Percentiles rank a stretch among this genome's conserved stretches.
Conservation (phyloP, 2,888 invertebrate genomes). For the Neuroscelio doddi region DNA sequence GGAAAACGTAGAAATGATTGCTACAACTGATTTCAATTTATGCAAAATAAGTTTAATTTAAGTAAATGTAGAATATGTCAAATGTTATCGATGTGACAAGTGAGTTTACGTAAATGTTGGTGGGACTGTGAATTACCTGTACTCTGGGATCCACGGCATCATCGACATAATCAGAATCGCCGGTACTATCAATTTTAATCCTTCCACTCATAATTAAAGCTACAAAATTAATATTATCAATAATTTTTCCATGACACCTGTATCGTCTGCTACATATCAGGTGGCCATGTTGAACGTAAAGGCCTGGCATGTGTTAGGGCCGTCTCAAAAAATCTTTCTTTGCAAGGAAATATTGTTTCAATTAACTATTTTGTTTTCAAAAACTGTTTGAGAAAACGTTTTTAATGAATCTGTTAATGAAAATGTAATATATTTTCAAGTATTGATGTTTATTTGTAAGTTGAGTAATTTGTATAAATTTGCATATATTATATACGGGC, state of each 20-base stretch:
- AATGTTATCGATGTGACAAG: slow-evolving; percentile 17
- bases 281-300: slow-evolving; percentile 66
- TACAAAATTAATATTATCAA: slow-evolving; percentile 60
- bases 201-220: slow-evolving; percentile 54
- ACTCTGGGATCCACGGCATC: slow-evolving; percentile 88
- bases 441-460: too few species aligned
- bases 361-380: too few species aligned
- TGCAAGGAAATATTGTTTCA: too few species aligned
- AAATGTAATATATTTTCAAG: too few species aligned
- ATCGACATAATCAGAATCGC: slow-evolving; percentile 64
- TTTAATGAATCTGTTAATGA: too few species aligned
- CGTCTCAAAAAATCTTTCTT: slow-evolving; percentile 26
- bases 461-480: too few species aligned
- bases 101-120: too few species aligned
- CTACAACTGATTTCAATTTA: neutral
- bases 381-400: too few species aligned
- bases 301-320: slow-evolving; percentile 40
- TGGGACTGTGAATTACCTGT: slow-evolving; percentile 76
- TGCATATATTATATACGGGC: too few species aligned
- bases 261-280: slow-evolving; percentile 68
- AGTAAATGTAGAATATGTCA: slow-evolving; percentile 13
- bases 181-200: slow-evolving; percentile 48
- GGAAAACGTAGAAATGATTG: too few species aligned
- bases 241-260: slow-evolving; percentile 65
- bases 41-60: too few species aligned